These are phyloP conservation scores for Peromyscus maniculatus DNA, from an alignment of 2,113 vertebrate genomes.

Conservation along the genomic window DNA sequence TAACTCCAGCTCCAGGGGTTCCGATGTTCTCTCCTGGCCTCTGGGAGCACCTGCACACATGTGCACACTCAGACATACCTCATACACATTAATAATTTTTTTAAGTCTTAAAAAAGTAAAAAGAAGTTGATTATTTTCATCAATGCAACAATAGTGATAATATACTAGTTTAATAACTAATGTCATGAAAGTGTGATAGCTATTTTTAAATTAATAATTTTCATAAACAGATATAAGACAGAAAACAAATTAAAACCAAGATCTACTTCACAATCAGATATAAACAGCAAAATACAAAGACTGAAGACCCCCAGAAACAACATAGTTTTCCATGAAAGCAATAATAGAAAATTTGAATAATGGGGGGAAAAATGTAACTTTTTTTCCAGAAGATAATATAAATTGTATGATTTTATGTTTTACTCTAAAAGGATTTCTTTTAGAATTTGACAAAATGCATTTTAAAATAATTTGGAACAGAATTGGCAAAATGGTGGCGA, in stretches of 20 bases:
- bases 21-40: too few relatives aligned
- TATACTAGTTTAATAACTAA: slow-evolving; percentile 46
- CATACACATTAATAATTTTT: neutral
- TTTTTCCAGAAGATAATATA: slow-evolving; percentile 33
- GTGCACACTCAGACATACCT: neutral
- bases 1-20: neutral
- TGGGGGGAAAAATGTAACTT: neutral
- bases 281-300: slow-evolving; percentile 38
- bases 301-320: neutral
- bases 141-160: slow-evolving; percentile 6
- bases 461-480: slow-evolving; percentile 55
- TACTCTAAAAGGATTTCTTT: slow-evolving; percentile 52
- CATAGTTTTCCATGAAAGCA: slow-evolving; percentile 4
- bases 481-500: slow-evolving; percentile 23
- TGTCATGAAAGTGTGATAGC: neutral
- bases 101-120: neutral
- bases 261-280: slow-evolving; percentile 25
- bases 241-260: slow-evolving; percentile 40
- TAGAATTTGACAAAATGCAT: neutral
- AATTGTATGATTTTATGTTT: slow-evolving; percentile 54
- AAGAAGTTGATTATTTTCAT: neutral
- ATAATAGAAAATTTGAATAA: slow-evolving; percentile 26
- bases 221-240: slow-evolving; percentile 47
- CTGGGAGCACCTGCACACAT: too few relatives aligned
- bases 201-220: slow-evolving; percentile 60